Conservation (phyloP, 2,888 invertebrate species). For the Phaedon cochleariae region DNA sequence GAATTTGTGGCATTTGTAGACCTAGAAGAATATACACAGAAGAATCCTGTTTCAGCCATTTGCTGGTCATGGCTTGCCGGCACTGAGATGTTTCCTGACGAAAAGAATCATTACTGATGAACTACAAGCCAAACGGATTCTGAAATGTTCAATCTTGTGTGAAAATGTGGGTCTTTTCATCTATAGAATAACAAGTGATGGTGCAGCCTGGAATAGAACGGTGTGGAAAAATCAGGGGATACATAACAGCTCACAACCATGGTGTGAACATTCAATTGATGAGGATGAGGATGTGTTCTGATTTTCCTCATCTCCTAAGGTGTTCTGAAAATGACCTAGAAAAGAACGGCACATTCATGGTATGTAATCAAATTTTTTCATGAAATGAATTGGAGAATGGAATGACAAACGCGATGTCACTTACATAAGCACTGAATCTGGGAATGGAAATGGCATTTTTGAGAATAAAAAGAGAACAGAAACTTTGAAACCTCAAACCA, state of each 20-base stretch:
- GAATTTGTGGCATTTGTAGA: neutral
- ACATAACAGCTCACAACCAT: too few species aligned
- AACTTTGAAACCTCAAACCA: conserved; percentile 16
- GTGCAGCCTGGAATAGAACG: neutral
- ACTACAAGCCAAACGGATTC: too few species aligned
- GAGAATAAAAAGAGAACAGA: conserved; percentile 15
- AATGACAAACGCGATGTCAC: conserved; percentile 15
- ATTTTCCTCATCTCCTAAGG: too few species aligned
- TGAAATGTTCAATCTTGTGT: neutral
- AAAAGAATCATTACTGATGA: too few species aligned
- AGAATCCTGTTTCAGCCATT: neutral
- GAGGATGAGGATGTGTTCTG: too few species aligned
- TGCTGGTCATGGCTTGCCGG: neutral
- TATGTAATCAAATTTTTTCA: too few species aligned
- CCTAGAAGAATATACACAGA: neutral
- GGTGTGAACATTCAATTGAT: too few species aligned
- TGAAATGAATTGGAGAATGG: too few species aligned
- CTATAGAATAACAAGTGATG: neutral
- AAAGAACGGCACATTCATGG: too few species aligned
- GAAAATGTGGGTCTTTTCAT: neutral
- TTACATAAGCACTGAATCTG: conserved; percentile 18
- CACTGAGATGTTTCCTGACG: too few species aligned
- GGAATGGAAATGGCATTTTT: conserved; percentile 18
- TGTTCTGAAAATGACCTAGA: too few species aligned
- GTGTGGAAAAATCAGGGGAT: neutral